phyloP scores from a whole-genome alignment of 2,797 vertebrate genomes.

The Tapirus indicus region DNA sequence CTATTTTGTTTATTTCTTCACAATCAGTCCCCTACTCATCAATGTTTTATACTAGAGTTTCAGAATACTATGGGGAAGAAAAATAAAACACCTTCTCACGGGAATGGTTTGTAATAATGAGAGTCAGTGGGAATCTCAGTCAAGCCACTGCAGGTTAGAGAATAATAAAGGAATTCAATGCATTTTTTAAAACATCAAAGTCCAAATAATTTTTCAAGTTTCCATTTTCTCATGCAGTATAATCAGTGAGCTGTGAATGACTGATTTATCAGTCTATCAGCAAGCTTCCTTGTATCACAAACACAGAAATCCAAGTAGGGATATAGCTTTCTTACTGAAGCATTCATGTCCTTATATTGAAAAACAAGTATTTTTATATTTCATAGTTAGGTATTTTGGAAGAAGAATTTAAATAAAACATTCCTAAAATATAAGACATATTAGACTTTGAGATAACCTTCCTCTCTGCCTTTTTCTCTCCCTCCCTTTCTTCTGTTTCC shows the following conservation, averaged over 20 bases:
- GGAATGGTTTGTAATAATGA: not conserved
- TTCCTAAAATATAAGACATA: not conserved
- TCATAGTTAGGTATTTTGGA: not conserved
- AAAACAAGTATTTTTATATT: not conserved
- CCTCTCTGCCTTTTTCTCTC: accelerated
- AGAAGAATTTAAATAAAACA: not conserved
- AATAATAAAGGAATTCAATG: not conserved
- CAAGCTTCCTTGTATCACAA: not conserved
- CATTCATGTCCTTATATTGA: not conserved
- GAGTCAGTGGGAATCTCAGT: not conserved
- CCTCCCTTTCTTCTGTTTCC: too few species aligned
- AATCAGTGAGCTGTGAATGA: not conserved
- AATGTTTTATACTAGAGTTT: not conserved
- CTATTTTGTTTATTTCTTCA: not conserved
- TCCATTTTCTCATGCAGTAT: slow-evolving; percentile 1
- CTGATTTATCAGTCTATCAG: not conserved
- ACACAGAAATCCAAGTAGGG: not conserved
- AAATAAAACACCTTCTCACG: slow-evolving; percentile 2
- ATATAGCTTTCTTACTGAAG: slow-evolving; percentile 11
- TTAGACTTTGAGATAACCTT: not conserved
- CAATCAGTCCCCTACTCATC: not conserved
- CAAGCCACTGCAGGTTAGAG: not conserved
- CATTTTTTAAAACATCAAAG: not conserved
- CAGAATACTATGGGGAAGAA: not conserved
- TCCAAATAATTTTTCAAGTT: slow-evolving; percentile 29